Evolutionary conservation across 2,113 vertebrate species (phyloP), one percentile per base, ranked within the genome.

Genomic region (Hippocampus guttulatus): DNA sequence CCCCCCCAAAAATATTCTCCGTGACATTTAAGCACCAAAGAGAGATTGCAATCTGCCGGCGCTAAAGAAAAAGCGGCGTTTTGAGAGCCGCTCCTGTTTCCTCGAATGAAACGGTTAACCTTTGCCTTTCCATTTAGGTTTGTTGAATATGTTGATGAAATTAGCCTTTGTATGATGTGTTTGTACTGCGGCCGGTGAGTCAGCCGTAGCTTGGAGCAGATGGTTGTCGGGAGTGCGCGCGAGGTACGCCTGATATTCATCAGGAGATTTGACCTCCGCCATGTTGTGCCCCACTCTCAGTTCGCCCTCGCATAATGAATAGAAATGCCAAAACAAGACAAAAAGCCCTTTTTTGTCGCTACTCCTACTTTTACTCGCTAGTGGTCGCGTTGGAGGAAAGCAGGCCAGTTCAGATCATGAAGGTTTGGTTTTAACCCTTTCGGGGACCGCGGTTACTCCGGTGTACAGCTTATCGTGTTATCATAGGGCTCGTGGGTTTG

Each of bases 61-160:
- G 71, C 77, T 3, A 6, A 51, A 20, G 52, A 47, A 70, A 67
- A 63, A 61, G 75, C 40, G 70, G 72, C 12, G 23, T 47, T 73
- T 69, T 69, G 70, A 45, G 75, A 78, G 20, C 71, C n/a, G 73
- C 67, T 84, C 80, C 64, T 72, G 75, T 88, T 81, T 78, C 80
- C 80, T 81, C 62, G 68, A 58, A 76, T 77, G 62, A 69, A 58
- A 71, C 55, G 27, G 69, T 75, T 91, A 88, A 89, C 88, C 85
- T 90, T 91, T 91, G 64, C 64, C 64, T 47, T 65, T 16, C n/a
- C 41, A 65, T 43, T 65, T 72, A 64, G 66, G 57, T 69, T 79
- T 86, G 77, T 75, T 93, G 91, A 91, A 93, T 93, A 93, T 93
- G 88, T 79, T 93, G 89, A 93, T 93, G 91, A 91, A 93, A 93